A percentile compares a stretch with the other conserved stretches of the same genome.
Evolutionary conservation across 2,113 vertebrate species (phyloP).

Genomic region (Acrocephalus arundinaceus): DNA sequence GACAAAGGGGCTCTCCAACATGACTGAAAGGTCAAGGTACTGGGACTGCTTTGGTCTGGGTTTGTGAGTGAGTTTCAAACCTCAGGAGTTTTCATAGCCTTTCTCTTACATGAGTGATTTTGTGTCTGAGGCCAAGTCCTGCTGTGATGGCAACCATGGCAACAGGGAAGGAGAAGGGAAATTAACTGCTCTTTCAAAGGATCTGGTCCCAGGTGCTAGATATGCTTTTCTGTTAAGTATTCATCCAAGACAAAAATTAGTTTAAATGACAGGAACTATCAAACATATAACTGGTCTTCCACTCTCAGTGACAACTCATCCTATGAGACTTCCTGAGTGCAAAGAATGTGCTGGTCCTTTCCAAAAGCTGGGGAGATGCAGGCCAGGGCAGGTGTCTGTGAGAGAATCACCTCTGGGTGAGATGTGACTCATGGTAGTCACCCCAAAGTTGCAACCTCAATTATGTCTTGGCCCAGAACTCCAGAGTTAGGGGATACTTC

Average conservation of each 20-base stretch:
- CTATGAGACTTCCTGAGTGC: background rate
- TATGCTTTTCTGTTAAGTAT: background rate
- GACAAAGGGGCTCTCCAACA: background rate
- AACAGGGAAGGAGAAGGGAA: background rate
- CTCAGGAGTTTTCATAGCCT: slow-evolving; percentile 7
- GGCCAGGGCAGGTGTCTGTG: background rate
- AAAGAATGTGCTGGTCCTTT: background rate
- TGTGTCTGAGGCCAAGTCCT: background rate
- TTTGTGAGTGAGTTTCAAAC: slow-evolving; percentile 6
- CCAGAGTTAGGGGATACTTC: background rate
- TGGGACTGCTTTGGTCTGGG: background rate
- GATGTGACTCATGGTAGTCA: background rate
- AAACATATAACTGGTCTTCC: background rate
- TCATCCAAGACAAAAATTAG: background rate
- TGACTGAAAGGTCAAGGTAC: background rate
- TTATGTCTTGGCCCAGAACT: background rate
- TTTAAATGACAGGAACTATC: background rate
- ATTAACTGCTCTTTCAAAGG: background rate
- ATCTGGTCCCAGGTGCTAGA: background rate
- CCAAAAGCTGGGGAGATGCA: background rate
- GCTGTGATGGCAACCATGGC: slow-evolving; percentile 20
- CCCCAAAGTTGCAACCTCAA: background rate
- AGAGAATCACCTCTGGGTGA: background rate
- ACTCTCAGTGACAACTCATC: background rate
- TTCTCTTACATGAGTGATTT: background rate